Evolutionary conservation across 1,140 invertebrate species (phyloP).

Genomic region (Pantala flavescens): DNA sequence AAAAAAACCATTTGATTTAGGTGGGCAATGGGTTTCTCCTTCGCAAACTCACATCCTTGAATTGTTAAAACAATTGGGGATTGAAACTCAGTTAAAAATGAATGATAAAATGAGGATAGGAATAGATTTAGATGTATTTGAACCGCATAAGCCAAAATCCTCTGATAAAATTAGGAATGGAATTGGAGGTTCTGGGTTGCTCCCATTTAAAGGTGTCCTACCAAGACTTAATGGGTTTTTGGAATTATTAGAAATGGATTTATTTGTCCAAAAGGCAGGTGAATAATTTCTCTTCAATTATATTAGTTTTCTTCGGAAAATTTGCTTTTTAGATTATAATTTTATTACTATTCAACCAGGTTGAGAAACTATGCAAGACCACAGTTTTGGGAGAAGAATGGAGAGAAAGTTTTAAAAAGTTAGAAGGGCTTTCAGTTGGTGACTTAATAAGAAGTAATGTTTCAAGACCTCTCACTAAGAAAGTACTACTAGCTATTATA

Average conservation of each 20-base stretch:
- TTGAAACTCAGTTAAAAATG: neutral
- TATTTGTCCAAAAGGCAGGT: neutral
- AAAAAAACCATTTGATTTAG: neutral
- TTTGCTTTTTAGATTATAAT: neutral
- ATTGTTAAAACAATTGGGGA: neutral
- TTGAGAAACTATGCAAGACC: neutral
- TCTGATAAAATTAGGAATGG: neutral
- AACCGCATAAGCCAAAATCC: neutral
- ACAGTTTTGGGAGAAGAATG: neutral
- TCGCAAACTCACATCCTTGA: neutral
- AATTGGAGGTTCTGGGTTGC: neutral
- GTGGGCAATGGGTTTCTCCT: neutral
- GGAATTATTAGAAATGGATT: neutral
- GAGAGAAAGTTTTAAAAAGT: neutral
- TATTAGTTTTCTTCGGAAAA: neutral
- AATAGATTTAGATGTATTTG: neutral
- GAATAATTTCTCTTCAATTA: neutral
- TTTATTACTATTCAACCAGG: neutral
- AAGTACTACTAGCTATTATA: neutral
- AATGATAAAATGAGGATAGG: neutral
- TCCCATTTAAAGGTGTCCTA: neutral
- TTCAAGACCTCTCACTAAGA: neutral
- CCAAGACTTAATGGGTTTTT: neutral
- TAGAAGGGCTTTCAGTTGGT: neutral
- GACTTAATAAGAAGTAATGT: neutral